Conservation (phyloP, 2,113 vertebrate species). For the Solea solea region DNA sequence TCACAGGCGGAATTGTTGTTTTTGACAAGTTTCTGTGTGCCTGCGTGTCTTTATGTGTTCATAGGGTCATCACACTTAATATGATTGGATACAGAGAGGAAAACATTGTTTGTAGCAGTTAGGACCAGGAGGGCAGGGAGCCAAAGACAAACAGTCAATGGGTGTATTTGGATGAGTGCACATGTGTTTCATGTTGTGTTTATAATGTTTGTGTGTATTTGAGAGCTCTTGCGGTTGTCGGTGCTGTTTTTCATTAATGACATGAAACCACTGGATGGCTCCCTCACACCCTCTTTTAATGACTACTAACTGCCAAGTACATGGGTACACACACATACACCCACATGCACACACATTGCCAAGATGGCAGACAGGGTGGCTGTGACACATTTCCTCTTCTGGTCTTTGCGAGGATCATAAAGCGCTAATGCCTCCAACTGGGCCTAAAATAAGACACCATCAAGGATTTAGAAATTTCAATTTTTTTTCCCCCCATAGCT, state of each 20-base stretch:
- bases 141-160: slow-evolving; percentile 54
- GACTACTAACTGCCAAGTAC: slow-evolving; percentile 72
- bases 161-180: slow-evolving; percentile 39
- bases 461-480: slow-evolving; percentile 41
- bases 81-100: slow-evolving; percentile 19
- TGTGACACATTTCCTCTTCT: slow-evolving; percentile 72
- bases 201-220: slow-evolving; percentile 51
- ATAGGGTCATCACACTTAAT: slow-evolving; percentile 53
- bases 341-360: slow-evolving; percentile 39
- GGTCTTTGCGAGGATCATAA: slow-evolving; percentile 43
- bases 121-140: slow-evolving; percentile 13
- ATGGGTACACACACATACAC: slow-evolving; percentile 15
- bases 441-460: slow-evolving; percentile 44
- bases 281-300: slow-evolving; percentile 78
- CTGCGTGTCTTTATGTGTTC: slow-evolving; percentile 38
- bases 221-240: slow-evolving; percentile 53
- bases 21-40: slow-evolving; percentile 35
- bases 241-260: slow-evolving; percentile 73
- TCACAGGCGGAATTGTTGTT: slow-evolving; percentile 48
- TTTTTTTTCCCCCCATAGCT: slow-evolving; percentile 43
- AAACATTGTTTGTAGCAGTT: slow-evolving; percentile 39
- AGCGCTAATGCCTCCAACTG: slow-evolving; percentile 36
- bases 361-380: slow-evolving; percentile 65
- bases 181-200: slow-evolving; percentile 54
- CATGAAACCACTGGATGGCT: slow-evolving; percentile 63